These are phyloP conservation scores for Nanger granti DNA, from an alignment of 2,113 vertebrate species.

Conservation along the genomic window DNA sequence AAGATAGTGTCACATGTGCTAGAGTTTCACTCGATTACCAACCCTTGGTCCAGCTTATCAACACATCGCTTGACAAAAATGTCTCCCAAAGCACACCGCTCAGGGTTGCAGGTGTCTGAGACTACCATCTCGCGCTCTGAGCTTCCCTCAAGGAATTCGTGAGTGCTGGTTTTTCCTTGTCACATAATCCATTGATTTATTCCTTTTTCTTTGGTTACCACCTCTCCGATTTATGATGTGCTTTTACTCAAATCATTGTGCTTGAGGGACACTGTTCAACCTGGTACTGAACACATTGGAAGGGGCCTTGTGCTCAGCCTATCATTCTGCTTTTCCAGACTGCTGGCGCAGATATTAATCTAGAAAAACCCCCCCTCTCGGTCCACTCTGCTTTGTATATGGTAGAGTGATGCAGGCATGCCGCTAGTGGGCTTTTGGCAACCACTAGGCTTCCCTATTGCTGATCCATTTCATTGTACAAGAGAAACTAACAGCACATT, in stretches of 20 bases:
- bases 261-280: not conserved
- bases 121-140: not conserved
- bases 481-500: not conserved
- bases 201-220: not conserved
- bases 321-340: not conserved
- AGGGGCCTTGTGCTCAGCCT: not conserved
- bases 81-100: not conserved
- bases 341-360: not conserved
- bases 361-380: fast-evolving
- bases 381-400: fast-evolving
- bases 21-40: not conserved
- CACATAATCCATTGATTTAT: not conserved
- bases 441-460: too few species aligned
- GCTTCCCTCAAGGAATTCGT: not conserved
- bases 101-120: not conserved
- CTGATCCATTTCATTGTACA: not conserved
- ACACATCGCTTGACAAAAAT: not conserved
- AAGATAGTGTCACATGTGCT: not conserved
- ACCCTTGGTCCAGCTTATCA: not conserved
- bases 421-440: not conserved
- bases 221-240: not conserved
- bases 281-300: not conserved
- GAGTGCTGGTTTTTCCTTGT: not conserved
- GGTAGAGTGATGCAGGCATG: not conserved
- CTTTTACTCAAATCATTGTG: not conserved